phyloP scores from a whole-genome alignment of 2,113 vertebrate species.

The Rousettus leschenaultii region DNA sequence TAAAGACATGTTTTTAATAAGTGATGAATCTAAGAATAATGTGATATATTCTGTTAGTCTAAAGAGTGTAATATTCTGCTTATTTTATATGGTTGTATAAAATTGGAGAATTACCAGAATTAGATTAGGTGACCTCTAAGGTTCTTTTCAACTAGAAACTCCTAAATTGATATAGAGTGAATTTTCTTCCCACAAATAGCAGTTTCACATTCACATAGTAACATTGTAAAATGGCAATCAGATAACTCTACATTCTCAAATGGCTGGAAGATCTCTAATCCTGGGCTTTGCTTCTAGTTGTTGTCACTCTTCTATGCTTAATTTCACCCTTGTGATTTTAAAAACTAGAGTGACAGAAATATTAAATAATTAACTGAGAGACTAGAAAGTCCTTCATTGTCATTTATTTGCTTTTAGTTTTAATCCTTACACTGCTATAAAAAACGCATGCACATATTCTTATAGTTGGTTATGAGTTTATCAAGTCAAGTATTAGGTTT shows the following conservation, averaged over 20 bases:
- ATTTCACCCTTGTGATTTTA: not conserved
- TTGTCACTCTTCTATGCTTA: not conserved
- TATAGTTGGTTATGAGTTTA: not conserved
- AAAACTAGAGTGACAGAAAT: not conserved
- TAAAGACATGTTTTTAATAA: not conserved
- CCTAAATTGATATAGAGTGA: not conserved
- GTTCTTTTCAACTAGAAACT: not conserved
- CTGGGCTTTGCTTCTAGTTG: not conserved
- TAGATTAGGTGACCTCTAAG: not conserved
- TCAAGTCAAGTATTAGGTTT: not conserved
- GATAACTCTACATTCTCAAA: not conserved
- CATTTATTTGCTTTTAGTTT: not conserved
- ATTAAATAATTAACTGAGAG: not conserved
- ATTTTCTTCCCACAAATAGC: not conserved
- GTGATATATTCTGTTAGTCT: not conserved
- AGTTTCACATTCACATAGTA: not conserved
- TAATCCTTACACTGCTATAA: not conserved
- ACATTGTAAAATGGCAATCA: not conserved
- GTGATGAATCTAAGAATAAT: not conserved
- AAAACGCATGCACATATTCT: not conserved
- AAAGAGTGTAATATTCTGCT: not conserved
- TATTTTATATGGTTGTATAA: not conserved
- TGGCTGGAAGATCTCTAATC: not conserved
- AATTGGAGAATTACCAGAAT: not conserved
- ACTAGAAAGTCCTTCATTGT: not conserved